Evolutionary conservation across 2,888 invertebrate species (phyloP), one percentile per base, ranked within the genome.

Genomic region (Acleris literana): DNA sequence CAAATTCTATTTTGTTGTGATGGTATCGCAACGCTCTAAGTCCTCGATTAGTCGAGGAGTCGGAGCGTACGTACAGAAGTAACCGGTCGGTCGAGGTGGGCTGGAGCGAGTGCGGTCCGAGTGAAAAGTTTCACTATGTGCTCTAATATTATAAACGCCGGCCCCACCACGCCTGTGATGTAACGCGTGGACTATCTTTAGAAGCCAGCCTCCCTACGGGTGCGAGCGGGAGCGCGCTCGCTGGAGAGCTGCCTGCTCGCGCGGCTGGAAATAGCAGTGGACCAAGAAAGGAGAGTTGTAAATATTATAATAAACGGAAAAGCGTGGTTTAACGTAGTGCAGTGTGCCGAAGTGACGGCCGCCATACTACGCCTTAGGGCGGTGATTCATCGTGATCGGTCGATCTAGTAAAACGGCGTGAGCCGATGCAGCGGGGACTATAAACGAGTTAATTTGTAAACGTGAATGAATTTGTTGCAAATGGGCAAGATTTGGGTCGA

Each of bases 241-340:
- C 90, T 90, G 90, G 88, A 88, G 87, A 72, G 82, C 78, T 82
- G 82, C 77, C 83, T 78, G 79, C 77, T 73, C 76, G 74, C 79
- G 76, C 81, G 79, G 85, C 93, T 93, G 93, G 93, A 93, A 93
- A 93, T 93, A 93, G 93, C 86, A 85, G 84, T 92, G 87, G 90
- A 84, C 93, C 93, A 94, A 94, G 93, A 94, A 94, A 94, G 94
- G 94, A 91, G 93, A 91, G 85, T 89, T 85, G 87, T 90, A 89
- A 90, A 92, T 92, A 92, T 91, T 93, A 90, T 92, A 91, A 91
- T 91, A 91, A 92, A 90, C 92, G 86, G 89, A 86, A 88, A 90
- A 91, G 73, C 75, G 71, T 81, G 81, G 79, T 82, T 80, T 78
- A 79, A 80, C 82, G 86, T 92, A 83, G 93, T 93, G 93, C 93